phyloP scores from a whole-genome alignment of 2,797 vertebrate species.

The Parauchenoglanis ngamensis region DNA sequence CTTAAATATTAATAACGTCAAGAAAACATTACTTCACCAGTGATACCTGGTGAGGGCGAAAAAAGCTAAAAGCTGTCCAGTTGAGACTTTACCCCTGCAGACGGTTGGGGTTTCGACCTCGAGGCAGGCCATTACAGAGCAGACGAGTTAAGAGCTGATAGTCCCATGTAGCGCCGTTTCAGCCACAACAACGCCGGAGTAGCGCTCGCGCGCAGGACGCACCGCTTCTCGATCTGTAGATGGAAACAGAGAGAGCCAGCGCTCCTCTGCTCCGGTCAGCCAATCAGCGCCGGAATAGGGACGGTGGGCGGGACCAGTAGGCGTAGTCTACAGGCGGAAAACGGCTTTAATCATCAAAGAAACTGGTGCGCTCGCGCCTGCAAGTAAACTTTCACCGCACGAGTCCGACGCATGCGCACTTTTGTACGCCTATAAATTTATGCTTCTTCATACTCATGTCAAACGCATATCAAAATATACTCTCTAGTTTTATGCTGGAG shows the following conservation, averaged over 20 bases:
- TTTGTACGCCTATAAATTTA: not conserved
- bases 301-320: constrained; percentile 65
- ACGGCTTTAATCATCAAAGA: not conserved
- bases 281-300: constrained; percentile 49
- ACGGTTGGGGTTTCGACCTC: constrained; percentile 76
- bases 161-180: constrained; percentile 73
- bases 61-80: constrained; percentile 18
- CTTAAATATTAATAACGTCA: not conserved
- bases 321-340: not conserved
- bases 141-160: constrained; percentile 64
- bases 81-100: constrained; percentile 70
- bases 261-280: constrained; percentile 41
- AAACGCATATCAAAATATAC: not conserved
- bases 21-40: not conserved
- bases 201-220: not conserved
- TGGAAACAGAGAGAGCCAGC: not conserved
- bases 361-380: not conserved
- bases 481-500: not conserved
- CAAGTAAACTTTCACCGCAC: no score
- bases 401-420: not conserved
- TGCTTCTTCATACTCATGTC: not conserved
- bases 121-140: constrained; percentile 74
- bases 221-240: constrained; percentile 44
- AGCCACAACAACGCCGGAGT: not conserved
- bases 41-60: not conserved